Conservation (phyloP, 2,113 vertebrate genomes). For the Pluvianellus socialis region DNA sequence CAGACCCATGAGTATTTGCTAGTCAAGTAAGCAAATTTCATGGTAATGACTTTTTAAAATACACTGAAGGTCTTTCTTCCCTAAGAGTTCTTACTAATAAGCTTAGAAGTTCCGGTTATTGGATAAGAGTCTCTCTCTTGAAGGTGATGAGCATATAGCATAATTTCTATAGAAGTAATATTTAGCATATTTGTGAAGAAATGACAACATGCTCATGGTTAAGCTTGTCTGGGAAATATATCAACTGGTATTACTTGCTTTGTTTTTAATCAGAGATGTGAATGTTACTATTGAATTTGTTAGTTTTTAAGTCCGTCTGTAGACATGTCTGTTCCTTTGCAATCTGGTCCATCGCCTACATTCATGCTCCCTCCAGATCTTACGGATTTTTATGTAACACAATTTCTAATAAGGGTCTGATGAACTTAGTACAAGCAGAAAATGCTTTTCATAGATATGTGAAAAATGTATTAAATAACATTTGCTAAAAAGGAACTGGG, state of each 20-base stretch:
- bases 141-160: not conserved
- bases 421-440: not conserved
- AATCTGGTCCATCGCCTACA: not conserved
- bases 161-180: not conserved
- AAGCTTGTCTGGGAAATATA: not conserved
- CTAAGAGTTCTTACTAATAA: not conserved
- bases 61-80: not conserved
- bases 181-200: not conserved
- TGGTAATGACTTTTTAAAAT: not conserved
- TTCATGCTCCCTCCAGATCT: not conserved
- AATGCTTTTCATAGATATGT: not conserved
- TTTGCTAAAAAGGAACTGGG: not conserved
- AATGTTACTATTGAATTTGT: not conserved
- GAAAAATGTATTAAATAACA: not conserved
- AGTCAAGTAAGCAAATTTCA: not conserved
- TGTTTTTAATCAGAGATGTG: not conserved
- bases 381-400: not conserved
- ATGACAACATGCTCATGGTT: not conserved
- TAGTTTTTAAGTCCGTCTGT: not conserved
- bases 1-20: not conserved
- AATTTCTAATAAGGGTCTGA: not conserved
- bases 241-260: not conserved
- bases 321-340: not conserved
- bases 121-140: not conserved
- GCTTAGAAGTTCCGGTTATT: not conserved